Evolutionary conservation across 2,113 vertebrate species (phyloP).

Genomic region (Lagopus leucura): DNA sequence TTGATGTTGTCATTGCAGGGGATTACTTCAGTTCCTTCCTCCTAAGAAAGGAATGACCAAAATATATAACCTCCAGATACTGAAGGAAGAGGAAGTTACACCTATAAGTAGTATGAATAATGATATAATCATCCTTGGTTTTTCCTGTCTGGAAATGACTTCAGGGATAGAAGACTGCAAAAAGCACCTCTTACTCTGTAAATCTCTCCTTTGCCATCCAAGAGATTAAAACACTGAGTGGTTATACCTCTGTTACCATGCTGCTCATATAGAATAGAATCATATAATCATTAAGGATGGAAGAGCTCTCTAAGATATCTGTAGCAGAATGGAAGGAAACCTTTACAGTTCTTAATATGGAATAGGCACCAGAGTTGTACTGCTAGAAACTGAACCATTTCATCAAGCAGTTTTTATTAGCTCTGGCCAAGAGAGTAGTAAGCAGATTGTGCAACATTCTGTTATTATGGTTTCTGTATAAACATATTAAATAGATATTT

Average conservation of each 20-base stretch:
- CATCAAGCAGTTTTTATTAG: not conserved
- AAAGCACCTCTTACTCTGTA: constrained; percentile 16
- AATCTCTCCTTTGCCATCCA: not conserved
- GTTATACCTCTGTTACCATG: not conserved
- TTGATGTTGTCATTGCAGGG: constrained; percentile 65
- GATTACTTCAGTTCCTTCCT: constrained; percentile 79
- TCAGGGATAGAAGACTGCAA: constrained; percentile 41
- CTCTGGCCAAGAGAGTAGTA: not conserved
- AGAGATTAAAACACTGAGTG: not conserved
- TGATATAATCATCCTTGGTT: not conserved
- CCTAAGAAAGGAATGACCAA: constrained; percentile 47
- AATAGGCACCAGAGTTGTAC: not conserved
- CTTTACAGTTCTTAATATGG: not conserved
- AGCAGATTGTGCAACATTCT: constrained; percentile 47
- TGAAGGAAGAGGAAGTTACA: constrained; percentile 54
- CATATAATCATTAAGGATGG: no score
- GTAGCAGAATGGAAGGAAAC: not conserved
- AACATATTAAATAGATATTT: constrained; percentile 37
- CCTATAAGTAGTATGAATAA: constrained; percentile 35
- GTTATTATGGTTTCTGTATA: constrained; percentile 4
- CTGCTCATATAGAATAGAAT: not conserved
- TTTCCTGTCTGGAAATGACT: constrained; percentile 49
- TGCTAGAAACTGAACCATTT: not conserved
- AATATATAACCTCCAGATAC: constrained; percentile 25
- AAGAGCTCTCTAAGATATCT: not conserved